These are phyloP conservation scores for Hydraecia micacea DNA, from an alignment of 2,888 invertebrate species.

Conservation along the genomic window DNA sequence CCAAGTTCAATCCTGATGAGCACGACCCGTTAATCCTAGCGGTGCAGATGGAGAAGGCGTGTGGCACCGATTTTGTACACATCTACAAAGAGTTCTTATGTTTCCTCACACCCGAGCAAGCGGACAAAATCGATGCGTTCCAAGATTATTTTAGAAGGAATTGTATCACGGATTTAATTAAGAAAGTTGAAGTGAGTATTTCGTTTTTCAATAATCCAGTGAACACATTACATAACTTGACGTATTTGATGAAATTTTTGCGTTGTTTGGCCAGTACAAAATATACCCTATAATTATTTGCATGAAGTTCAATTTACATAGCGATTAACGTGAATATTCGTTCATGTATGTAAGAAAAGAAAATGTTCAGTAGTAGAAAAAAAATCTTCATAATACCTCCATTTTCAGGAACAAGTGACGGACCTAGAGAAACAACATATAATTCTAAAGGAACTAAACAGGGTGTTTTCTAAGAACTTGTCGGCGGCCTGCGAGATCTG, in stretches of 20 bases:
- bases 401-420: conserved; percentile 74
- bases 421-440: conserved; percentile 56
- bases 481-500: conserved; percentile 78
- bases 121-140: conserved; percentile 76
- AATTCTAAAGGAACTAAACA: conserved; percentile 69
- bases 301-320: background rate
- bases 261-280: background rate
- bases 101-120: conserved; percentile 83
- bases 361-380: background rate
- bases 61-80: conserved; percentile 74
- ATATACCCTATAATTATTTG: background rate
- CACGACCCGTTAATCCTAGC: conserved; percentile 73
- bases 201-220: background rate
- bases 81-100: conserved; percentile 81
- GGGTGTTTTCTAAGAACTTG: conserved; percentile 60
- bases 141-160: conserved; percentile 80
- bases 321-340: background rate
- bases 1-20: conserved; percentile 70
- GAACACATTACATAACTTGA: background rate
- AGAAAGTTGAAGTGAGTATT: conserved; percentile 77
- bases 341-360: background rate
- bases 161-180: conserved; percentile 74
- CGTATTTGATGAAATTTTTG: background rate
- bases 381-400: background rate
- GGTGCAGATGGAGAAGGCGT: conserved; percentile 65